A percentile compares a stretch with the other conserved stretches of the same genome.
Evolutionary conservation across 2,797 vertebrate genomes (phyloP).

Genomic region (Microcaecilia unicolor): DNA sequence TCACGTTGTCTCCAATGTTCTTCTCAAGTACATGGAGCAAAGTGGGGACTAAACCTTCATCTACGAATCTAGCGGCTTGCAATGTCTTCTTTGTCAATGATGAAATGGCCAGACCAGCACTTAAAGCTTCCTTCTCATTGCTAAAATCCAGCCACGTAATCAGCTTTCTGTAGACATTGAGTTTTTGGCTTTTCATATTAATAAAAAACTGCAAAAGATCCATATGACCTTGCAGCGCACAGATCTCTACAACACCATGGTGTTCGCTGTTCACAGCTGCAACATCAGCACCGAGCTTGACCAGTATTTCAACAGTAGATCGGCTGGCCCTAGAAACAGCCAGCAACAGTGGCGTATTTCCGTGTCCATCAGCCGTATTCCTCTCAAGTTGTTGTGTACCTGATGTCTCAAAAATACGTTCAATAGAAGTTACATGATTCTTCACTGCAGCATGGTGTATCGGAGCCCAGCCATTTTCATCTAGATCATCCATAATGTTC

Average conservation of each 20-base stretch:
- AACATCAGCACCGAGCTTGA: slow-evolving; percentile 1
- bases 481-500: neutral
- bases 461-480: neutral
- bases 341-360: slow-evolving; percentile 6
- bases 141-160: neutral
- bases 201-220: neutral
- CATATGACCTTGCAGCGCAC: neutral
- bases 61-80: no score
- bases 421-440: neutral
- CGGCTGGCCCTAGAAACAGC: neutral
- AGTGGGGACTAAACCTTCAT: neutral
- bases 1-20: neutral
- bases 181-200: neutral
- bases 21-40: neutral
- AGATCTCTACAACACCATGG: slow-evolving; percentile 4
- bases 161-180: slow-evolving; percentile 2
- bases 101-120: neutral
- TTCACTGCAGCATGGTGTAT: slow-evolving; percentile 3
- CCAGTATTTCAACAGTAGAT: neutral
- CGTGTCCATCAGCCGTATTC: neutral
- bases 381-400: neutral
- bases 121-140: neutral
- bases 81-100: neutral
- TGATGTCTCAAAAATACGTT: neutral
- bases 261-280: neutral